Conservation (phyloP, 2,888 invertebrate genomes). For the Macropis europaea region DNA sequence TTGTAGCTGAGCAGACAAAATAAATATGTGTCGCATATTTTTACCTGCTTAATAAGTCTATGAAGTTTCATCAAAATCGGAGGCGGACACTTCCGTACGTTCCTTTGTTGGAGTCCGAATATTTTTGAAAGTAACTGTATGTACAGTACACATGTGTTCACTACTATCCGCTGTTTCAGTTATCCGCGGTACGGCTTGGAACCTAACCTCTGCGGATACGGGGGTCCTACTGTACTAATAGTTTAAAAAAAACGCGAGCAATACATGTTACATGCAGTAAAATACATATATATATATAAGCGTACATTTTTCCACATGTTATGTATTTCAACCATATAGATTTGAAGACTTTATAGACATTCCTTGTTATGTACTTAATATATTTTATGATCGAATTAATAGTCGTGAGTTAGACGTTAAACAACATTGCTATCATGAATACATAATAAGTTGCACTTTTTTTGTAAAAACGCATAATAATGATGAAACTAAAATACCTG, state of each 20-base stretch:
- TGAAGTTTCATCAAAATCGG: no score
- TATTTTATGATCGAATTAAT: conserved; percentile 63
- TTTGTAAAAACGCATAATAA: conserved; percentile 36
- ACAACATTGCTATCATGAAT: conserved; percentile 33
- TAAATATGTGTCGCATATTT: no score
- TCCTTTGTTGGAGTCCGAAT: no score
- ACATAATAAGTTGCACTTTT: conserved; percentile 37
- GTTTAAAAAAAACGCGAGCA: conserved; percentile 1
- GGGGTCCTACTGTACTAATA: no score
- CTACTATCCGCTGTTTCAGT: no score
- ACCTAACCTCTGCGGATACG: no score
- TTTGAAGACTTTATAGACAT: conserved; percentile 48
- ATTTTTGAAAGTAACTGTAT: no score
- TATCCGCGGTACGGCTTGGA: no score
- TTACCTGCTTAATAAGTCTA: no score
- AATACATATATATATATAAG: conserved; percentile 7
- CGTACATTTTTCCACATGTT: not conserved
- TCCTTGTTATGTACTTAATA: conserved; percentile 74
- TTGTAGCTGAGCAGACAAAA: no score
- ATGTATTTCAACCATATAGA: conserved; percentile 20
- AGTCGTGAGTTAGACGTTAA: conserved; percentile 16
- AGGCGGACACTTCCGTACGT: no score
- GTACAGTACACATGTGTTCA: no score
- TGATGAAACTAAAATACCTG: conserved; percentile 8
- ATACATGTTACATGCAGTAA: conserved; percentile 5